phyloP scores from a whole-genome alignment of 2,888 invertebrate species.

The Polydrusus tereticollis region DNA sequence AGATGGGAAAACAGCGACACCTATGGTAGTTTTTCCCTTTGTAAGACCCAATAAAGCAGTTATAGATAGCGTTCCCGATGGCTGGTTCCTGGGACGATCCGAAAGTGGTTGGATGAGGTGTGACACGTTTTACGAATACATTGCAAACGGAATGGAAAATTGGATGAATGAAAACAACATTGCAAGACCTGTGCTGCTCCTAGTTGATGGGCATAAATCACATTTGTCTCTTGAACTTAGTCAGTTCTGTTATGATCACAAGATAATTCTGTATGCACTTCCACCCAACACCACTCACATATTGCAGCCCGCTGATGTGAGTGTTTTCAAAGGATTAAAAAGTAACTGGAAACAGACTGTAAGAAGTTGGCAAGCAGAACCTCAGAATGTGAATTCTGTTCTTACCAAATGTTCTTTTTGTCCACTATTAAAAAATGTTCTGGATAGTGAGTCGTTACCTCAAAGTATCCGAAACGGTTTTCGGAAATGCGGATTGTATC shows the following conservation, averaged over 20 bases:
- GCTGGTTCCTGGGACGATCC: constrained; percentile 48
- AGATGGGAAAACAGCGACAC: constrained; percentile 22
- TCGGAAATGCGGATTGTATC: constrained; percentile 36
- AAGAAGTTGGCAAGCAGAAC: constrained; percentile 41
- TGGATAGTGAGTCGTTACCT: constrained; percentile 22
- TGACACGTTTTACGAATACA: constrained; percentile 52
- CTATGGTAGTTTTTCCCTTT: constrained; percentile 42
- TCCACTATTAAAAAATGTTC: constrained; percentile 45
- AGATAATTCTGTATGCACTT: constrained; percentile 39
- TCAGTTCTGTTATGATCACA: constrained; percentile 30
- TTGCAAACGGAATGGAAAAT: constrained; percentile 49
- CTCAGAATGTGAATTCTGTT: constrained; percentile 41
- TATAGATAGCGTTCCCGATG: constrained; percentile 39
- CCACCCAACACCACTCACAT: constrained; percentile 49
- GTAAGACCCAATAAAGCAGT: constrained; percentile 42
- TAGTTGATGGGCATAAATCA: constrained; percentile 45
- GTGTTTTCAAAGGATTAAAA: constrained; percentile 54
- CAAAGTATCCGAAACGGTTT: constrained; percentile 39
- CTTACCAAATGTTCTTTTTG: constrained; percentile 55
- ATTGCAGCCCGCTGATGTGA: constrained; percentile 54
- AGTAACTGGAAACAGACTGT: constrained; percentile 52
- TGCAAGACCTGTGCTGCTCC: constrained; percentile 44
- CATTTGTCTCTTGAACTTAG: constrained; percentile 43
- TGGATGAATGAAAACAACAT: constrained; percentile 48
- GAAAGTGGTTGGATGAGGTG: constrained; percentile 55